Evolutionary conservation across 2,888 invertebrate species (phyloP), one percentile per base, ranked within the genome.

Genomic region (Polydrusus tereticollis): DNA sequence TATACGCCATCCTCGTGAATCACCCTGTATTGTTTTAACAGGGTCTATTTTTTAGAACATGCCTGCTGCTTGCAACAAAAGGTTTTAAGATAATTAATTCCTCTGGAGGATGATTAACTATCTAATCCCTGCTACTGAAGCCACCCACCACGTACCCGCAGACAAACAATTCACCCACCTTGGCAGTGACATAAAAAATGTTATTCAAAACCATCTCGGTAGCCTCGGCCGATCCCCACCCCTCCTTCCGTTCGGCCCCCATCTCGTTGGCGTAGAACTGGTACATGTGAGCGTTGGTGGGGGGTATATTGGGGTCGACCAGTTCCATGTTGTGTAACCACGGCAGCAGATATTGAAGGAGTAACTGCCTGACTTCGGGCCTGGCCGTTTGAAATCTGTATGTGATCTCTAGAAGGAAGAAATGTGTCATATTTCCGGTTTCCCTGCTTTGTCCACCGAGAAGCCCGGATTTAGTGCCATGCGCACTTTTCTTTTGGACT

Each of bases 141-240:
- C n/a, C n/a, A n/a, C n/a, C n/a, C n/a, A n/a, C n/a, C n/a, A n/a
- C n/a, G n/a, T n/a, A n/a, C n/a, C n/a, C n/a, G n/a, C n/a, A n/a
- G n/a, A n/a, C n/a, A n/a, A n/a, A n/a, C n/a, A 60, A 33, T 29
- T 21, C 14, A 20, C 26, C 18, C 87, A 95, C 95, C 92, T 97
- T 97, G 2, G 97, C 95, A 5, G 99, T 99, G 80, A 99, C 94
- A 86, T 98, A 99, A 86, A 99, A 96, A 18, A 99, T 91, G 87
- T 99, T 99, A 86, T 99, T 99, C 75, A 99, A 90, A 58, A 99
- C 97, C 97, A 99, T 98, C 87, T 99, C 99, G 0, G 99, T 99
- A n/a, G 99, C 99, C 86, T 99, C 98, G 0, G 95, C 95, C 0
- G 98, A 98, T 47, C 99, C 99, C 90, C 99, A 98, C 0, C 99